Percentiles rank a stretch among this genome's conserved stretches.
These are phyloP conservation scores for Fistularia tabacaria DNA, from an alignment of 2,797 vertebrate genomes.

Conservation along the genomic window DNA sequence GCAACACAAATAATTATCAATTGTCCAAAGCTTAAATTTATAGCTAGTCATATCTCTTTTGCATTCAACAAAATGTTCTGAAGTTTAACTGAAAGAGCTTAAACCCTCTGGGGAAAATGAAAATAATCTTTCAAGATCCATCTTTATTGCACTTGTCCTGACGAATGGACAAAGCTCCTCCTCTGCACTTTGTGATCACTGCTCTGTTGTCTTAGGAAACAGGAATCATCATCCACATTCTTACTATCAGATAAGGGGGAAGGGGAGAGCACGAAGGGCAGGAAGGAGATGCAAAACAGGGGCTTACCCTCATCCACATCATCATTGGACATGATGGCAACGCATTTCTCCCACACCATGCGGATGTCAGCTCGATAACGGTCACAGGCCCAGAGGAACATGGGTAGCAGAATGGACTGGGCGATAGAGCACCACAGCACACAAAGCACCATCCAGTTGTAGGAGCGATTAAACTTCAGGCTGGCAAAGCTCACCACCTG, in stretches of 20 bases:
- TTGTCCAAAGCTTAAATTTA: constrained; percentile 6
- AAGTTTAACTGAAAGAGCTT: too few relatives aligned
- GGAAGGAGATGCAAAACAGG: constrained; percentile 16
- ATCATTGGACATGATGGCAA: constrained; percentile 89
- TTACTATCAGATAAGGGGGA: constrained; percentile 32
- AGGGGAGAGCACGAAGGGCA: constrained; percentile 18
- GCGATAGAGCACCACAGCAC: constrained; percentile 92
- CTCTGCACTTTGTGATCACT: too few relatives aligned
- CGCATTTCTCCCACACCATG: constrained; percentile 89
- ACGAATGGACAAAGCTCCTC: constrained; percentile 1
- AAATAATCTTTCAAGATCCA: too few relatives aligned
- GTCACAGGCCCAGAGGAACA: constrained; percentile 91
- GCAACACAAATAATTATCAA: constrained; percentile 1
- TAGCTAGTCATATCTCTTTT: not conserved
- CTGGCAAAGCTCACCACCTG: constrained; percentile 94
- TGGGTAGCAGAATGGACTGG: constrained; percentile 87
- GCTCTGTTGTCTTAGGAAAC: constrained; percentile 15
- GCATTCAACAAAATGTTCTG: too few relatives aligned
- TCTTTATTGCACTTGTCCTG: too few relatives aligned
- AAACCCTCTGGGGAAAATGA: too few relatives aligned
- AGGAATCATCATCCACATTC: constrained; percentile 21
- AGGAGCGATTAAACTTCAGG: constrained; percentile 82
- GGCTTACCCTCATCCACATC: constrained; percentile 84
- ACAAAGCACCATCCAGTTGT: constrained; percentile 90
- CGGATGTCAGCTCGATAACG: constrained; percentile 87